Evolutionary conservation across 2,113 vertebrate genomes (phyloP), one percentile per base, ranked within the genome.

Genomic region (Neoarius graeffei): DNA sequence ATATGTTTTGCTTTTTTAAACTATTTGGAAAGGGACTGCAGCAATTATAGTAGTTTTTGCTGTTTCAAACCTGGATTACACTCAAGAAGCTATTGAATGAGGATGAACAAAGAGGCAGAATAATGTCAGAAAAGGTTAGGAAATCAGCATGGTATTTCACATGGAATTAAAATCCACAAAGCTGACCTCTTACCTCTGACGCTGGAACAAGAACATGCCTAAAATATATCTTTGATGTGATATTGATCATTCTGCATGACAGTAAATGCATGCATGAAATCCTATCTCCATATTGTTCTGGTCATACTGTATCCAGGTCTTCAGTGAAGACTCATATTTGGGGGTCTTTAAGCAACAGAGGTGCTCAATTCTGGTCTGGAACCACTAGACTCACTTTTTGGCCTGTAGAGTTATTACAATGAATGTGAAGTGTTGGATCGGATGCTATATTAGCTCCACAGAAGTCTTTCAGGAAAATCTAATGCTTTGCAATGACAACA

Each of bases 161-260:
- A 87, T 57, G 15, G 79, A 57, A 7, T 59, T 81, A 35, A 89
- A 87, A 73, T 86, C 66, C 13, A 20, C 19, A 35, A 59, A 7
- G 15, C 60, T 89, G 52, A 88, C 86, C 86, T 86, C 66, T 89
- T 64, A 87, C 87, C 87, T 88, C 67, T 92, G 91, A 92, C 92
- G 91, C 91, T 69, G 87, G 89, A 71, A 94, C 92, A 4, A 89
- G 88, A 93, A 92, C 87, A 88, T 90, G 85, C 89, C 92, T 92
- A 93, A 92, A 93, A 87, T 86, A 77, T 59, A 59, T 11, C 23
- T 52, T 81, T 81, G 52, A 50, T 15, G 56, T 48, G 54, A 48
- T 66, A 81, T 54, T 81, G 23, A 52, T 67, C 50, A 81, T 66
- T 42, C 42, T 54, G 48, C 42, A 66, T 20, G 74, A 86, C 59